Conservation (phyloP, 2,797 vertebrate species). For the Cryptoprocta ferox region DNA sequence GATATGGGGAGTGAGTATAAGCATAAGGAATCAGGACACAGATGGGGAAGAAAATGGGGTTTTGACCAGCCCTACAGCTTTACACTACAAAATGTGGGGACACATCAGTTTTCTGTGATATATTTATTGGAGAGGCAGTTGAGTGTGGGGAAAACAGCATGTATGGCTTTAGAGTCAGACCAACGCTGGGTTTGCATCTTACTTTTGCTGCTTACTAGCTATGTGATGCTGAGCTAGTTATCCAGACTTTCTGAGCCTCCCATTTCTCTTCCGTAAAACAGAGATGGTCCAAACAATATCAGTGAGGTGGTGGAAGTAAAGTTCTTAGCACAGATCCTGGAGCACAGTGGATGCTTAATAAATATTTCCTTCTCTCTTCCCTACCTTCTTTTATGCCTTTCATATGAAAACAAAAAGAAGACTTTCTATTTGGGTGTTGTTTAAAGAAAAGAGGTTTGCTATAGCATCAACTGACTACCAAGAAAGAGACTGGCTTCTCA, state of each 20-base stretch:
- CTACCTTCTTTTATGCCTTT: neutral
- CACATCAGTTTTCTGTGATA: neutral
- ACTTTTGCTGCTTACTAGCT: neutral
- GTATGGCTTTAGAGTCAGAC: neutral
- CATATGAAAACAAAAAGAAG: neutral
- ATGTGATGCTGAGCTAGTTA: neutral
- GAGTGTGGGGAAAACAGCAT: neutral
- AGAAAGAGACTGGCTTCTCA: neutral
- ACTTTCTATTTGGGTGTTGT: neutral
- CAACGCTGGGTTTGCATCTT: neutral
- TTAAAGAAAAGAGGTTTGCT: neutral
- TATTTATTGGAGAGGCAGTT: neutral
- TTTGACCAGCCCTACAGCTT: neutral
- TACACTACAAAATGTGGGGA: neutral
- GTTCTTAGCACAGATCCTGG: neutral
- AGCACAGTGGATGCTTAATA: neutral
- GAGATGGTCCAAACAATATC: neutral
- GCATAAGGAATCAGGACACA: neutral
- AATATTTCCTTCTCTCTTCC: neutral
- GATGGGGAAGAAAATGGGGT: neutral
- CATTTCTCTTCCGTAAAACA: neutral
- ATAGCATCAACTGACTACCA: neutral
- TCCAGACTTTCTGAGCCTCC: neutral
- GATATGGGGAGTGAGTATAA: neutral
- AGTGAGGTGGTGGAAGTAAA: neutral